Conservation (phyloP, 2,113 vertebrate genomes). For the Lonchura striata region DNA sequence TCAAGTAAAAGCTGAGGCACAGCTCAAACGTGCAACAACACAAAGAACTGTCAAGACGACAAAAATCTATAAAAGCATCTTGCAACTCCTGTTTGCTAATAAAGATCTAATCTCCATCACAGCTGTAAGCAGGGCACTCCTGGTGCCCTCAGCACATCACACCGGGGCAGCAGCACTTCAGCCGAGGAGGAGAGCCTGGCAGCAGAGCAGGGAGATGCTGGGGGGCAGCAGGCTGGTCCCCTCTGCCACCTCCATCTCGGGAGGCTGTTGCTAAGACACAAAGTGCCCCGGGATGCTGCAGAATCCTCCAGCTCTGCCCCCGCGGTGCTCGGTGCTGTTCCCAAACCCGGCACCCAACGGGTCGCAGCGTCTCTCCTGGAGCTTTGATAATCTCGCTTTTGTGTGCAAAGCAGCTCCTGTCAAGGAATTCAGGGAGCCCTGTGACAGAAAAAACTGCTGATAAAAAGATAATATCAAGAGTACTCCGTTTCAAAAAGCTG, state of each 20-base stretch:
- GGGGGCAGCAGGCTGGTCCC: background rate
- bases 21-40: rapidly evolving
- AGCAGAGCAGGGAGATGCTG: background rate
- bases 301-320: background rate
- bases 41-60: background rate
- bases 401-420: background rate
- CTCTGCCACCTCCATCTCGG: background rate
- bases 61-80: background rate
- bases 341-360: background rate
- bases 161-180: rapidly evolving
- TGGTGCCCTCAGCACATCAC: background rate
- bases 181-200: rapidly evolving
- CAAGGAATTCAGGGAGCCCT: background rate
- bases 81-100: background rate
- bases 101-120: background rate
- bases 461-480: background rate
- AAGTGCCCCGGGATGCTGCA: background rate
- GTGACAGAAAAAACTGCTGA: background rate
- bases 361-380: background rate
- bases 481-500: background rate
- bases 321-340: background rate
- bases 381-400: background rate
- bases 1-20: background rate
- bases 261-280: slow-evolving; percentile 36
- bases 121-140: background rate